Evolutionary conservation across 2,888 invertebrate genomes (phyloP).

Genomic region (Melinaea marsaeus): DNA sequence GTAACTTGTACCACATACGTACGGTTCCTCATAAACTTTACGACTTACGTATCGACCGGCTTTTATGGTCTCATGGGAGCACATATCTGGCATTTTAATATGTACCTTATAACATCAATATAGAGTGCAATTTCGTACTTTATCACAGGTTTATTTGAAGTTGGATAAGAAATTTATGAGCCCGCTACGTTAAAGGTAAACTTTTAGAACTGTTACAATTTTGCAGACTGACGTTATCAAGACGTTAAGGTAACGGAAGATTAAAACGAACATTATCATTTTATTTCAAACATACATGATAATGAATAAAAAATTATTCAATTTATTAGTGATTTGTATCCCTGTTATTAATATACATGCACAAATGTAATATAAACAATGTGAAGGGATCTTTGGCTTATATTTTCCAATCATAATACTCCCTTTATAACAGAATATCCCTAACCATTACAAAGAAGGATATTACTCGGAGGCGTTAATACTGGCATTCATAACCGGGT

Average conservation of each 20-base stretch:
- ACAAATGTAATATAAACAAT: no score
- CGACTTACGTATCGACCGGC: conserved; percentile 36
- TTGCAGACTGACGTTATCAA: background rate
- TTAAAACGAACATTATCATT: no score
- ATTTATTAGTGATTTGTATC: no score
- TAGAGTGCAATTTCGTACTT: conserved; percentile 41
- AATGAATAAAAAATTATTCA: no score
- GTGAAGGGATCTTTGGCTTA: no score
- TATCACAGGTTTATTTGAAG: conserved; percentile 27
- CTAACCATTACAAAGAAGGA: background rate
- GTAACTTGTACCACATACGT: conserved; percentile 20
- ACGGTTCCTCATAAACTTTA: conserved; percentile 44
- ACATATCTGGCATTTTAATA: conserved; percentile 38
- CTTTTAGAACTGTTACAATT: conserved; percentile 23
- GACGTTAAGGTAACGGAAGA: background rate
- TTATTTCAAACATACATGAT: no score
- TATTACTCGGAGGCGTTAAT: conserved; percentile 9
- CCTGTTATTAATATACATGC: no score
- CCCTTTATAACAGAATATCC: background rate
- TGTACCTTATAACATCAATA: conserved; percentile 39
- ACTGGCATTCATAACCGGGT: conserved; percentile 17
- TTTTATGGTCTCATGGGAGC: conserved; percentile 39
- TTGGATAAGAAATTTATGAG: conserved; percentile 29
- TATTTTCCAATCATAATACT: no score
- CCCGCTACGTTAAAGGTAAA: conserved; percentile 26